Evolutionary conservation across 2,797 vertebrate species (phyloP).

Genomic region (Acropternis orthonyx): DNA sequence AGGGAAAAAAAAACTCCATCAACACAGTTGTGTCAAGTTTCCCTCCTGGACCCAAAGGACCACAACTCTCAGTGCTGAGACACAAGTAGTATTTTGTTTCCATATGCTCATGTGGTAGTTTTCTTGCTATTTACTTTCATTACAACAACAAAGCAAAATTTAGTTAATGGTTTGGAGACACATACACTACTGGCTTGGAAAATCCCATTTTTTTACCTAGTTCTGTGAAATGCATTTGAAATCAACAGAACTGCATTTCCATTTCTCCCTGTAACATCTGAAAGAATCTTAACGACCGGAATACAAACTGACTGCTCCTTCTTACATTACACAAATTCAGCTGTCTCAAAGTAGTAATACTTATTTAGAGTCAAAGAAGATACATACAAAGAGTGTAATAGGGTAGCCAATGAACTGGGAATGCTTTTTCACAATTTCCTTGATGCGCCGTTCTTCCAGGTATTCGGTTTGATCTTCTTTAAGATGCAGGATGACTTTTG

Average conservation of each 20-base stretch:
- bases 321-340: accelerated
- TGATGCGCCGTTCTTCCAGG: conserved; percentile 87
- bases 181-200: accelerated
- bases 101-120: accelerated
- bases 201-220: accelerated
- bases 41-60: neutral
- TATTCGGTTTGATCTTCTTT: conserved; percentile 95
- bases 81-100: accelerated
- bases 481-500: conserved; percentile 89
- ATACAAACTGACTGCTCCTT: accelerated
- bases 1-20: accelerated
- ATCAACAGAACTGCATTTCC: accelerated
- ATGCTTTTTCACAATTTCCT: conserved; percentile 95
- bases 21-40: accelerated
- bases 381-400: conserved; percentile 89
- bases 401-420: conserved; percentile 98
- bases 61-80: accelerated
- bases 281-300: accelerated
- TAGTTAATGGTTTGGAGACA: accelerated
- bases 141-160: accelerated
- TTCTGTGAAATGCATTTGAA: accelerated
- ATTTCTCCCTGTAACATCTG: accelerated
- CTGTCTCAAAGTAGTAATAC: accelerated
- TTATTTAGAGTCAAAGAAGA: accelerated
- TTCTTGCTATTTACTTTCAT: accelerated